Evolutionary conservation across 2,888 invertebrate genomes (phyloP).

Genomic region (Parthenolecanium corni): DNA sequence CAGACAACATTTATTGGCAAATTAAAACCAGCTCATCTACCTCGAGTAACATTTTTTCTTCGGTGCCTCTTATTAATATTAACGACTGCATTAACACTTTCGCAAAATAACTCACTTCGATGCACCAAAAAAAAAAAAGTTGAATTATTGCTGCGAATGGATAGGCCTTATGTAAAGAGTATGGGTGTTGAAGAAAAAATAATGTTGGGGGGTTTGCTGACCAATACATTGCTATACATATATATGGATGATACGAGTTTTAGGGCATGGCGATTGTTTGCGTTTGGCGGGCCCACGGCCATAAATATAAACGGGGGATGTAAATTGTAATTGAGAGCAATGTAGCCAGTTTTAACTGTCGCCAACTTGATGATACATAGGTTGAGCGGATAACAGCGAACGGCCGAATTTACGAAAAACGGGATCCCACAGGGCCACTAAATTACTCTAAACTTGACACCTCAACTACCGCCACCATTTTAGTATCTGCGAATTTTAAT

Average conservation of each 20-base stretch:
- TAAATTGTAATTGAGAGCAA: constrained; percentile 23
- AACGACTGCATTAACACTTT: constrained; percentile 22
- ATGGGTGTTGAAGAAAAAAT: too few relatives aligned
- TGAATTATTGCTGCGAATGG: too few relatives aligned
- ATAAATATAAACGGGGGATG: constrained; percentile 9
- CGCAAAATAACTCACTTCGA: background rate
- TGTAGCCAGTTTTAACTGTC: constrained; percentile 25
- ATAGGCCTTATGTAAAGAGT: too few relatives aligned
- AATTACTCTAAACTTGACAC: constrained; percentile 21
- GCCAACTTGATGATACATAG: constrained; percentile 22
- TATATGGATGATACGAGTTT: constrained; percentile 23
- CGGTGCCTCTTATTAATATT: background rate
- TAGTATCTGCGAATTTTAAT: too few relatives aligned
- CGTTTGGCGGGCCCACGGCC: background rate
- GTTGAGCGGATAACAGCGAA: background rate
- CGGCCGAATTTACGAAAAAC: background rate
- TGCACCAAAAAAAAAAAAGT: background rate
- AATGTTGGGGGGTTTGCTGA: constrained; percentile 6
- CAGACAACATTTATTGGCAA: too few relatives aligned
- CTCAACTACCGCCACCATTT: background rate
- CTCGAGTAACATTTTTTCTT: too few relatives aligned
- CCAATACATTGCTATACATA: constrained; percentile 2
- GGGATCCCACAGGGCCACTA: constrained; percentile 19
- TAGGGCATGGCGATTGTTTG: constrained; percentile 18
- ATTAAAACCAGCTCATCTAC: too few relatives aligned